Evolutionary conservation across 2,888 invertebrate genomes (phyloP).

Genomic region (Chrysopilus asiliformis): DNA sequence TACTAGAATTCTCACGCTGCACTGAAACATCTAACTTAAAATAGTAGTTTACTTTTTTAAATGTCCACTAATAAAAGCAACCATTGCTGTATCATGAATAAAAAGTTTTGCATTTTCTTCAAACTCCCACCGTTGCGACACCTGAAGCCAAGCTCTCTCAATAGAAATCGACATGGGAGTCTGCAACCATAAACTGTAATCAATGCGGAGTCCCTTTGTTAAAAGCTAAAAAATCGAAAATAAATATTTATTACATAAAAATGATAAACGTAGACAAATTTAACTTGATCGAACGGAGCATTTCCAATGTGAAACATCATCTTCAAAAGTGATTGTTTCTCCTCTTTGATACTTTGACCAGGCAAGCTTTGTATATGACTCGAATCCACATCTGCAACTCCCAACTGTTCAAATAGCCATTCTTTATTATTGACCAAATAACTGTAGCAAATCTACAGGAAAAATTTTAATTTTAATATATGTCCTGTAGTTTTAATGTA

Average conservation of each 20-base stretch:
- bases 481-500: neutral
- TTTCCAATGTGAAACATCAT: slow-evolving; percentile 71
- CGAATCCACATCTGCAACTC: slow-evolving; percentile 29
- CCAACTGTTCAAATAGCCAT: slow-evolving; percentile 50
- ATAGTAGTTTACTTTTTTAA: slow-evolving; percentile 23
- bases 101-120: slow-evolving; percentile 32
- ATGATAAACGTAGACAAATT: neutral
- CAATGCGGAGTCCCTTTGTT: slow-evolving; percentile 37
- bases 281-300: slow-evolving; percentile 61
- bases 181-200: slow-evolving; percentile 36
- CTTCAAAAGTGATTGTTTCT: slow-evolving; percentile 45
- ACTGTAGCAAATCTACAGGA: slow-evolving; percentile 48
- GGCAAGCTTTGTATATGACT: slow-evolving; percentile 30
- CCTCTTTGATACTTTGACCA: slow-evolving; percentile 31
- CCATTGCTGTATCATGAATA: slow-evolving; percentile 36
- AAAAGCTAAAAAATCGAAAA: slow-evolving; percentile 25
- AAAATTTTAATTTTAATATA: neutral
- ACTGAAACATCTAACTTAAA: too few relatives aligned
- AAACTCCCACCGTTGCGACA: slow-evolving; percentile 37
- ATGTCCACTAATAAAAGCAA: slow-evolving; percentile 33
- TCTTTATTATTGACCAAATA: slow-evolving; percentile 56
- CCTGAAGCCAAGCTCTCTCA: slow-evolving; percentile 36
- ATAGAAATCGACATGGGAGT: slow-evolving; percentile 36
- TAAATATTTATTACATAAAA: neutral
- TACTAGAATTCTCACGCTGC: too few relatives aligned